phyloP scores from a whole-genome alignment of 2,888 invertebrate species.

The Aquatica leii region DNA sequence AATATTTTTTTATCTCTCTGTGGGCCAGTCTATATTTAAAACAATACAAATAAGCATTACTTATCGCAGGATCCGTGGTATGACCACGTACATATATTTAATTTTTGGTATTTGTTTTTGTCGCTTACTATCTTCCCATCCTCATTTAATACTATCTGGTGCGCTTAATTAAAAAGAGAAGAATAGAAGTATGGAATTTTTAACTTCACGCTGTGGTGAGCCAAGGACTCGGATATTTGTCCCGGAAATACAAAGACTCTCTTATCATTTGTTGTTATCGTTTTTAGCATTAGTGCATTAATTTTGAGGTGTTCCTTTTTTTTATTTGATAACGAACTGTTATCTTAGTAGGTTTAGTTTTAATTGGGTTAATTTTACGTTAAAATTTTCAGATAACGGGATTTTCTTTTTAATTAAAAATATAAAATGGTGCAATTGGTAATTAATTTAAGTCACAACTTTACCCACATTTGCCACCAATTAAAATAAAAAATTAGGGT shows the following conservation, averaged over 20 bases:
- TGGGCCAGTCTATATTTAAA: slow-evolving; percentile 30
- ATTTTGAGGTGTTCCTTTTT: slow-evolving; percentile 29
- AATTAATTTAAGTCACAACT: slow-evolving; percentile 1
- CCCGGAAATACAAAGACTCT: slow-evolving; percentile 38
- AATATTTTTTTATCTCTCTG: slow-evolving; percentile 26
- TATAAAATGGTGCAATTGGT: not conserved
- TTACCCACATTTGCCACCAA: slow-evolving; percentile 23
- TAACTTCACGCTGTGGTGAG: slow-evolving; percentile 20
- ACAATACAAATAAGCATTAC: slow-evolving; percentile 33
- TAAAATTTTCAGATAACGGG: not conserved
- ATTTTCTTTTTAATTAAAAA: not conserved
- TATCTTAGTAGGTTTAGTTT: slow-evolving; percentile 7
- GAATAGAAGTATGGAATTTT: slow-evolving; percentile 19
- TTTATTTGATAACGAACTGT: slow-evolving; percentile 12
- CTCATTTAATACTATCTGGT: not conserved
- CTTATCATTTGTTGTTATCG: slow-evolving; percentile 34
- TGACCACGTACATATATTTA: slow-evolving; percentile 32
- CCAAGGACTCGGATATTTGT: slow-evolving; percentile 39
- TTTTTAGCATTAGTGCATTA: slow-evolving; percentile 31
- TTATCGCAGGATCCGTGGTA: slow-evolving; percentile 37
- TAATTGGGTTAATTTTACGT: not conserved
- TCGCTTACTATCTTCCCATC: slow-evolving; percentile 11
- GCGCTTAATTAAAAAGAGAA: slow-evolving; percentile 10
- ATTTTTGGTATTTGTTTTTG: slow-evolving; percentile 19
- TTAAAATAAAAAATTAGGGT: slow-evolving; percentile 18